Evolutionary conservation across 2,113 vertebrate genomes (phyloP), one percentile per base, ranked within the genome.

Genomic region (Syngnathus typhle): DNA sequence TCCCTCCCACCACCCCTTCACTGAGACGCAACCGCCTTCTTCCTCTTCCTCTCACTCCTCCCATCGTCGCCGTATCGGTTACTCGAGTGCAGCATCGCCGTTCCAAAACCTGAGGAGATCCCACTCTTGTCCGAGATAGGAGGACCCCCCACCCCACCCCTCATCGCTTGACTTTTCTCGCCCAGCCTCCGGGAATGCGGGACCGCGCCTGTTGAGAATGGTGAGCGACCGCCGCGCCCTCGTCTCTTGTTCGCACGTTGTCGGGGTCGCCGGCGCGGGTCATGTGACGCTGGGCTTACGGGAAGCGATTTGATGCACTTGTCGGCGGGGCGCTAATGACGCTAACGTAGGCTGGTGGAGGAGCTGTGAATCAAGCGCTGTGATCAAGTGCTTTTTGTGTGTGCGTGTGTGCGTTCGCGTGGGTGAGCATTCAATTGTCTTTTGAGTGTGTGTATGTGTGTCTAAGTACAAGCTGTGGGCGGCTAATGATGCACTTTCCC

Each of bases 151-250:
- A 7, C 51, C 51, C 7, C 7, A 19, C 19, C 19, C 58, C 78
- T 65, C 68, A 75, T 67, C 38, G 5, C 21, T 67, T 73, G 76
- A 61, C n/a, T 44, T 44, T 23, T 23, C 60, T 61, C n/a, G 41
- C n/a, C 89, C 85, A 90, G 93, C 87, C 90, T 92, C 88, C 91
- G 90, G 90, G 90, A 87, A 89, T 94, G 88, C 89, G 55, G 27
- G 55, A 58, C 27, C 21, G 82, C 89, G 82, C 92, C 93, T 92
- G 91, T 89, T 89, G 89, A 91, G 80, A 88, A 91, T 91, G 91
- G 91, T 92, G 89, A 92, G 91, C 87, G 43, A 58, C 67, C 69
- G 82, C 81, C 86, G 82, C 81, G 75, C 78, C 80, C 81, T 84
- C 86, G 63, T 66, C 38, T 78, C 72, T 23, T 5, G 23, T 52